Evolutionary conservation across 2,113 vertebrate species (phyloP), one percentile per base, ranked within the genome.

Genomic region (Tragelaphus buxtoni): DNA sequence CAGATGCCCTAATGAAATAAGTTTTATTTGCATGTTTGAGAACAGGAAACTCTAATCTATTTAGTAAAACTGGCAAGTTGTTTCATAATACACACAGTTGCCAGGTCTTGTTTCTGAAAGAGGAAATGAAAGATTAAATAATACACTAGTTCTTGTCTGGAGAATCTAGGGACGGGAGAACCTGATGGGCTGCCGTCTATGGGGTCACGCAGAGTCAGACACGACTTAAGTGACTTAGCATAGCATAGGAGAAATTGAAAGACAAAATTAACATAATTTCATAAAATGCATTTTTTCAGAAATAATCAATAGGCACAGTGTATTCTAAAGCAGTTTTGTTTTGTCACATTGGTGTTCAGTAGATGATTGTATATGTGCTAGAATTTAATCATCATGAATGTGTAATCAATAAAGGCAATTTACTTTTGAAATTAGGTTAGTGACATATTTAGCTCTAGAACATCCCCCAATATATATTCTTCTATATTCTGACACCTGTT

Each of bases 1-100:
- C 92, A 92, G 0, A 69, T 93, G 13, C 28, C 30, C 79, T 97
- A 56, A 88, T 87, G n/a, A 97, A 97, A 95, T 77, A 39, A 96
- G 8, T 17, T 98, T 97, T 58, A 96, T 88, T 80, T 92, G 26
- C 35, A 77, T 92, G 81, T 88, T 91, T 97, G 7, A 81, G 77
- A 12, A 97, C 91, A 95, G 60, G 85, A 80, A 74, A 79, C 86
- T 96, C 47, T 93, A 82, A 85, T 72, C 61, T 51, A 76, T 97
- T 97, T 85, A 97, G 92, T 88, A 86, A 97, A 42, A 93, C 79
- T 96, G 82, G 47, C 35, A 30, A 96, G 7, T 39, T 95, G 26
- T 24, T 93, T n/a, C n/a, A 16, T 85, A 97, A 76, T 92, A 92
- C 14, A 69, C 45, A 13, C 18, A 58, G 11, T 30, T 61, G n/a